Base-by-base conservation (phyloP, 2,797 vertebrate species). In the Gallirallus australis region DNA sequence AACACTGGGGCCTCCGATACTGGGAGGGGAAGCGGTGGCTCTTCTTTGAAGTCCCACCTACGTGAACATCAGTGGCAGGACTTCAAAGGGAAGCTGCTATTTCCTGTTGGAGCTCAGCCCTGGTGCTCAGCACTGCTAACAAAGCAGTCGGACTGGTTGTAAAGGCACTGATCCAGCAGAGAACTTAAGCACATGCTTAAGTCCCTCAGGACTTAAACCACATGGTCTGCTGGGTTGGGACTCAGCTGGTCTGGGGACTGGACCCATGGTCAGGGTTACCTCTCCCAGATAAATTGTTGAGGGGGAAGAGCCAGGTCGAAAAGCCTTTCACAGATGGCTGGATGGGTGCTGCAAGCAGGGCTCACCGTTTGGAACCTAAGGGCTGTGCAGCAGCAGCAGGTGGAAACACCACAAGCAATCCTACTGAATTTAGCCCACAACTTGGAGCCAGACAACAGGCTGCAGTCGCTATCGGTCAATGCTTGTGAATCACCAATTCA, bases 11-110 rank as follows among this genome's bases (percentile, higher is more conserved):
- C 96, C 95, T 97, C 95, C 9, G 40, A 93, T 96, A 96, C 94
- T 94, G 95, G 96, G 95, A 96, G 95, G 95, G 86, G 95, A 97
- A 96, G 93, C 86, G 24, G 93, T 95, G 94, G 93, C 91, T 96
- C 91, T 90, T 84, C 95, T 97, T 97, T 97, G 97, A 97, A 97
- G 97, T 97, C 95, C 97, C 95, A 96, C 97, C 97, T 97, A 95
- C 95, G 45, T 93, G 96, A 97, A 95, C 96, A 96, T 94, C 91
- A 93, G 84, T 97, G 96, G 97, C 96, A 97, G 94, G 75, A 96
- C 93, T 96, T 97, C 97, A 97, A 97, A 97, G 97, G 82, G 87
- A 94, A 95, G 82, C 86, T 95, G 82, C 83, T 93, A 52, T 95
- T 97, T 97, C 97, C 96, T 97, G 83, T 94, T 96, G 94, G 92